Conservation (phyloP, 2,797 vertebrate species). For the Poecilia wingei region DNA sequence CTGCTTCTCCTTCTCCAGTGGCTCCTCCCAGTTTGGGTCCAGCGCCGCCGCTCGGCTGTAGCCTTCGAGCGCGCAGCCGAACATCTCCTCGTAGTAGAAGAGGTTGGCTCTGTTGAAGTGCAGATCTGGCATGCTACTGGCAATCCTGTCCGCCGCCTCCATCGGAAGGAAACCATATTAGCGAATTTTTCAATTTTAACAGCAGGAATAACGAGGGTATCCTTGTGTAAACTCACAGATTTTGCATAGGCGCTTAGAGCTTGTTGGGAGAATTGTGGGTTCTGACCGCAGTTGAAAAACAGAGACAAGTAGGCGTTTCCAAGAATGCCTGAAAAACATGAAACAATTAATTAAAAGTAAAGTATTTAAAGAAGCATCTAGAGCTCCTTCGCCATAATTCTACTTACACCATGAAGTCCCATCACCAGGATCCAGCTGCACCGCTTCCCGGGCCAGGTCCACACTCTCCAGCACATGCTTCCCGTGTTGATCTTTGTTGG, state of each 20-base stretch:
- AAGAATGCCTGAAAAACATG: constrained; percentile 83
- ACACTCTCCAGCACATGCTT: constrained; percentile 88
- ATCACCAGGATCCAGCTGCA: constrained; percentile 87
- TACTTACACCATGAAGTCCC: constrained; percentile 94
- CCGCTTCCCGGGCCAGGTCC: constrained; percentile 87
- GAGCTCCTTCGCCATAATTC: not conserved
- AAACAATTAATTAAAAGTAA: not conserved
- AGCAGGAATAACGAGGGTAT: not conserved
- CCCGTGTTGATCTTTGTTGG: constrained; percentile 71
- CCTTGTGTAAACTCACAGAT: constrained; percentile 82
- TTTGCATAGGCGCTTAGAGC: constrained; percentile 90
- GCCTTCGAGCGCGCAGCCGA: constrained; percentile 85
- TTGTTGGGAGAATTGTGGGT: constrained; percentile 90
- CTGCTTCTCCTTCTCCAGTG: constrained; percentile 83
- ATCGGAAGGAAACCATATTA: constrained; percentile 35
- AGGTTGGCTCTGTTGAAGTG: constrained; percentile 89
- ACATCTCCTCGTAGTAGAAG: constrained; percentile 92
- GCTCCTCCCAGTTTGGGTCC: constrained; percentile 86
- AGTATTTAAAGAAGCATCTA: not conserved
- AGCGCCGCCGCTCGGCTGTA: constrained; percentile 85
- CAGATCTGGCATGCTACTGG: constrained; percentile 87
- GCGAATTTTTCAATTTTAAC: not conserved
- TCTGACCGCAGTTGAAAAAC: constrained; percentile 91
- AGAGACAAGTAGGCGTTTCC: constrained; percentile 92
- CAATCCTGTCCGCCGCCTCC: constrained; percentile 88